Conservation (phyloP, 2,113 vertebrate genomes). For the Oreotrochilus melanogaster region DNA sequence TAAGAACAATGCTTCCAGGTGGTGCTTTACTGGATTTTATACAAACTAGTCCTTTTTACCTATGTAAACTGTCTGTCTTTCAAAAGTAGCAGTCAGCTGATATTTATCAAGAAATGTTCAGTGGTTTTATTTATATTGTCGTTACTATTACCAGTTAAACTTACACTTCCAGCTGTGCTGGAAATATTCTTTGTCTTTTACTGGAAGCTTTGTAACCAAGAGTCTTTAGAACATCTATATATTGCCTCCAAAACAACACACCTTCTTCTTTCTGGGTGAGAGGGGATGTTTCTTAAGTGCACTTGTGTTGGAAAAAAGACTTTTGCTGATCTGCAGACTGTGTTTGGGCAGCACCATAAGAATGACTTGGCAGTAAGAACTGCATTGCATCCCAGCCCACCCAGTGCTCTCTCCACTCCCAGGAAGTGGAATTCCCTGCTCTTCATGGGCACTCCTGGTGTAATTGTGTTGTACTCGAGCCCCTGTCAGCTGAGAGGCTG, state of each 20-base stretch:
- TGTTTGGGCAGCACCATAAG: not conserved
- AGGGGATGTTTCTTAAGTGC: not conserved
- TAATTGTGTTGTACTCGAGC: not conserved
- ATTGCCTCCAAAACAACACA: not conserved
- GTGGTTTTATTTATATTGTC: not conserved
- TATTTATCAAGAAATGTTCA: not conserved
- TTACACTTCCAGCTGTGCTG: not conserved
- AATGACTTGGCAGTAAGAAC: not conserved
- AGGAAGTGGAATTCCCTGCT: not conserved
- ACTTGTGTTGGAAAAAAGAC: not conserved
- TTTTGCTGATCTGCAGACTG: not conserved
- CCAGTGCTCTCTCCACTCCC: not conserved
- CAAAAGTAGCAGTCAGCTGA: not conserved
- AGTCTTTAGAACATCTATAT: not conserved
- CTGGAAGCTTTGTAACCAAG: not conserved
- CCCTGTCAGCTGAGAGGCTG: rapidly evolving
- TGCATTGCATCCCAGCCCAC: not conserved
- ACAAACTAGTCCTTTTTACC: not conserved
- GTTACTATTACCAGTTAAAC: not conserved
- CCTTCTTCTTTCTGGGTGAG: not conserved
- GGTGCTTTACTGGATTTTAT: not conserved
- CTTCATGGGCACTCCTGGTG: not conserved
- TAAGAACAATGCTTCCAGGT: not conserved
- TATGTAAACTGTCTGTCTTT: not conserved
- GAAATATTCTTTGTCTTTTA: not conserved